Evolutionary conservation across 2,888 invertebrate species (phyloP).

Genomic region (Tetheella fluctuosa): DNA sequence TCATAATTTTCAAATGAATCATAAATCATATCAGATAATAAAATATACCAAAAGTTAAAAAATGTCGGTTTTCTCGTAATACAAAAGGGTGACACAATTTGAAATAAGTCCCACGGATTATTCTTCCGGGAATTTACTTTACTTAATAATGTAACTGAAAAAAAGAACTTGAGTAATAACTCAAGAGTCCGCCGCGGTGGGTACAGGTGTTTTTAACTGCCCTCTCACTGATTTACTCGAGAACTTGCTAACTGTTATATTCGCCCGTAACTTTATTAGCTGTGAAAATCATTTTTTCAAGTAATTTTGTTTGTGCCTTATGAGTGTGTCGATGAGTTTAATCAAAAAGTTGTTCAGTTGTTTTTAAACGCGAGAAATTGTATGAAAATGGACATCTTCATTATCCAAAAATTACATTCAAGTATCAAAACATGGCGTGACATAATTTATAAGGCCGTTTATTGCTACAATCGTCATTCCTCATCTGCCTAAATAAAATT

Average conservation of each 20-base stretch:
- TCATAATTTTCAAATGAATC: no score
- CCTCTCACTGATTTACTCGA: conserved; percentile 41
- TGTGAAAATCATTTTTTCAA: neutral
- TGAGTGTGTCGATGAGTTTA: neutral
- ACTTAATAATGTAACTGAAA: conserved; percentile 25
- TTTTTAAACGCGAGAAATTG: no score
- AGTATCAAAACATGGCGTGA: neutral
- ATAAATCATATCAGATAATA: neutral
- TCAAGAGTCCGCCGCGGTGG: conserved; percentile 28
- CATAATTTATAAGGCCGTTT: neutral
- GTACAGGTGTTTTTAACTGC: conserved; percentile 46
- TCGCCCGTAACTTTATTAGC: conserved; percentile 12
- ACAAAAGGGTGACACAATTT: conserved; percentile 4
- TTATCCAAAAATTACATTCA: neutral
- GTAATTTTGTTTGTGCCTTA: neutral
- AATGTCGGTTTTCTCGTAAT: neutral
- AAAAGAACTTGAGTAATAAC: conserved; percentile 39
- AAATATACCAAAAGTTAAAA: neutral
- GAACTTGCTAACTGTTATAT: conserved; percentile 37
- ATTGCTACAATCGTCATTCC: neutral
- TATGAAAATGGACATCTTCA: no score
- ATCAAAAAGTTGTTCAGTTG: neutral
- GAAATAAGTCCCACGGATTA: neutral
- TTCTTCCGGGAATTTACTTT: neutral
- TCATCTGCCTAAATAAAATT: neutral